phyloP scores from a whole-genome alignment of 2,888 invertebrate species.

The Acrobasis consociella region DNA sequence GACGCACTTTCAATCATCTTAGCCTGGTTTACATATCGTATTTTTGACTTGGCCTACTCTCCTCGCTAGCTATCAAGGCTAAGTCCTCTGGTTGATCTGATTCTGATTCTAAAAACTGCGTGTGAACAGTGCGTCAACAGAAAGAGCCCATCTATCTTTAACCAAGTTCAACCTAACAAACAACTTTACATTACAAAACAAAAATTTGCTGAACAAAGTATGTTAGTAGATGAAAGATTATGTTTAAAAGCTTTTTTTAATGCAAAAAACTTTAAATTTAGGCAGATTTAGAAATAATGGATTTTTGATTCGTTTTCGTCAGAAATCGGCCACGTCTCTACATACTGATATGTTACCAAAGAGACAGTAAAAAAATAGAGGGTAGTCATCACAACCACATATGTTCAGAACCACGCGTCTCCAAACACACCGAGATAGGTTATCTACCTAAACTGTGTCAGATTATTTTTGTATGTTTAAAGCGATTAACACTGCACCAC shows the following conservation, averaged over 20 bases:
- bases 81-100: no score
- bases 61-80: no score
- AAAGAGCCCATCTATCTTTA: background rate
- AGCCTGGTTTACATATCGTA: no score
- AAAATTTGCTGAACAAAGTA: background rate
- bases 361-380: slow-evolving; percentile 21
- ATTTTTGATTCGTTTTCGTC: background rate
- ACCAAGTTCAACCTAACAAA: background rate
- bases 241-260: background rate
- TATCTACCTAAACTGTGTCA: background rate
- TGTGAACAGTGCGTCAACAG: no score
- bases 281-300: background rate
- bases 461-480: no score
- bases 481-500: no score
- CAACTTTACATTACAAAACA: background rate
- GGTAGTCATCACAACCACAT: slow-evolving; percentile 30
- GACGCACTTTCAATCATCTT: background rate
- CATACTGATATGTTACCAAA: background rate
- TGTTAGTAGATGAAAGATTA: background rate
- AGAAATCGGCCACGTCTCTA: background rate
- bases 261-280: background rate
- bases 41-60: no score
- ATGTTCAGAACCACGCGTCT: slow-evolving; percentile 10
- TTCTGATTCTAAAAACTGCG: no score
- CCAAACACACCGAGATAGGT: background rate